A percentile compares a stretch with the other conserved stretches of the same genome.
Evolutionary conservation across 2,888 invertebrate genomes (phyloP).

Genomic region (Proisotoma minuta): DNA sequence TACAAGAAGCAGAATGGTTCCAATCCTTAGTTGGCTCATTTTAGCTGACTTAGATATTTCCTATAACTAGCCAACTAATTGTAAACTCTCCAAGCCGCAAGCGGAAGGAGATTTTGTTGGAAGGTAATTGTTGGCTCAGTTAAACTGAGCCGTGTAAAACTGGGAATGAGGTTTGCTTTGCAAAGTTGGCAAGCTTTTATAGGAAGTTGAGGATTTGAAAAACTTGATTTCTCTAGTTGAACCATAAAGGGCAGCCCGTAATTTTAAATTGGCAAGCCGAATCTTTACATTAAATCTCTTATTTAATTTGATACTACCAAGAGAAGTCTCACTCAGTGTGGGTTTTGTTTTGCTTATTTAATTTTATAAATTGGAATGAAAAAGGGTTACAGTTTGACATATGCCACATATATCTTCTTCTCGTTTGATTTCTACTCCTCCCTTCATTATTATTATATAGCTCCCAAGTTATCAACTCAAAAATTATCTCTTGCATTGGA

Average conservation of each 20-base stretch:
- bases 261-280: too few relatives aligned
- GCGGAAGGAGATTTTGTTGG: background rate
- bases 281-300: too few relatives aligned
- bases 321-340: too few relatives aligned
- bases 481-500: too few relatives aligned
- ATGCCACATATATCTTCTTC: background rate
- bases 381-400: background rate
- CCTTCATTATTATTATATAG: too few relatives aligned
- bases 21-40: constrained; percentile 27
- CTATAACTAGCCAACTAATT: background rate
- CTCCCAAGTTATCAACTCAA: background rate
- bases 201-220: constrained; percentile 4
- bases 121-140: constrained; percentile 11
- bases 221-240: constrained; percentile 19
- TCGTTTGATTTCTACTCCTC: background rate
- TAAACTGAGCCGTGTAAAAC: constrained; percentile 10
- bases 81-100: background rate
- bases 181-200: constrained; percentile 11
- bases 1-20: constrained; percentile 26
- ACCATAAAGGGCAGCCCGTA: too few relatives aligned
- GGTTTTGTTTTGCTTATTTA: background rate
- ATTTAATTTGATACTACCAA: too few relatives aligned
- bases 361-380: background rate
- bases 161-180: constrained; percentile 14
- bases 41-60: constrained; percentile 6